Conservation (phyloP, 37 sponge, comb jelly and placozoan species). For the Ephydatia muelleri region DNA sequence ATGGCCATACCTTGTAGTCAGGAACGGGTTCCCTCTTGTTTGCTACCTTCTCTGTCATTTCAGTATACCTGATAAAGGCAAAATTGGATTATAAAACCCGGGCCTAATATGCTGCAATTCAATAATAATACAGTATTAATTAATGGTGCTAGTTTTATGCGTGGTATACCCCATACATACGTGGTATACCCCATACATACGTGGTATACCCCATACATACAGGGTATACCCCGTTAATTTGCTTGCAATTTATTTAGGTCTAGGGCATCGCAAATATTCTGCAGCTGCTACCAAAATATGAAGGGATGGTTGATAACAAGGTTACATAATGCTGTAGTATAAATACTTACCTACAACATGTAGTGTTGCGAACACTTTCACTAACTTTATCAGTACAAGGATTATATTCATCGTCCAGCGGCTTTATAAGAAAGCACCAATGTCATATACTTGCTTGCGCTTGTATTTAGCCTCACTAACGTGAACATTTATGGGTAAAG, state of each 20-base stretch:
- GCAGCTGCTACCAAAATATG: neutral
- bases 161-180: no score
- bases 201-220: no score
- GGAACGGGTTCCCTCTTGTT: slow-evolving; percentile 1
- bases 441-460: slow-evolving; percentile 1
- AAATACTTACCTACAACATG: neutral
- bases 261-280: slow-evolving; percentile 1
- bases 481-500: no score
- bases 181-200: no score
- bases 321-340: neutral
- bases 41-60: slow-evolving; percentile 1
- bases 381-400: neutral
- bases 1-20: slow-evolving; percentile 1
- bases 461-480: no score
- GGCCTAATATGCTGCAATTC: slow-evolving; percentile 1
- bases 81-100: neutral
- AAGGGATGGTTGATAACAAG: slow-evolving; percentile 1
- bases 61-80: slow-evolving; percentile 1
- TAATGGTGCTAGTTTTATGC: neutral
- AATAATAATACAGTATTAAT: slow-evolving; percentile 1
- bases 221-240: slow-evolving; percentile 1
- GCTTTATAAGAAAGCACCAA: neutral
- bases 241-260: neutral
- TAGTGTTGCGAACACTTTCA: neutral
- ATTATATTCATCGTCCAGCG: slow-evolving; percentile 1